Evolutionary conservation across 2,888 invertebrate species (phyloP), one percentile per base, ranked within the genome.

Genomic region (Venusia cambrica): DNA sequence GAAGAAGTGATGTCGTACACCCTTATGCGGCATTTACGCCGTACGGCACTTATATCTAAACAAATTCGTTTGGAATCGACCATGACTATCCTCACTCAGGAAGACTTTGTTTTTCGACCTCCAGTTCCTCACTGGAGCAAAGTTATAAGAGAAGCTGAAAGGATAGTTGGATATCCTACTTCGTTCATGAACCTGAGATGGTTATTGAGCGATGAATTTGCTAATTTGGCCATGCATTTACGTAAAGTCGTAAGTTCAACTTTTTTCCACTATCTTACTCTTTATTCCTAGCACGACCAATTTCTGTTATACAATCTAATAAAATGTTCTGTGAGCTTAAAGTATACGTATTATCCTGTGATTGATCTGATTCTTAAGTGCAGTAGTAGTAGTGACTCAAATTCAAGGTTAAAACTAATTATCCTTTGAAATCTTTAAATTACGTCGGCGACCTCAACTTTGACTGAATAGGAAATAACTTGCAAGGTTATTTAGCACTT

Each of bases 191-290:
- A 80, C 62, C 73, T 89, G 45, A 76, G 89, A 39, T 90, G 89
- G 90, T 76, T 89, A 53, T 88, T 89, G 64, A 89, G 88, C 60
- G 90, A 90, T 58, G 90, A 90, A 75, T 89, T 90, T 51, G 90
- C 88, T 28, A 89, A 88, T 65, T 78, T 87, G 32, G 87, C 87
- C n/a, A 76, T 85, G 54, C 87, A 88, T 54, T 56, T 87, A 18
- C 66, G 85, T 47, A 87, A 87, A 48, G 48, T 87, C 58, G 87
- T 87, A 6, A 61, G 71, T 45, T 15, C 2, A 2, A 6, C 1
- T 38, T 22, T 17, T 20, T 4, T 8, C 13, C 8, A 6, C n/a
- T 5, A 19, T 19, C 5, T 12, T 4, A 4, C 3, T 20, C 6
- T 4, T 11, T 5, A 2, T 2, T 10, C 17, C 2, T 17, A 17